Evolutionary conservation across 1,140 invertebrate species (phyloP).

Genomic region (Aplysia californica): DNA sequence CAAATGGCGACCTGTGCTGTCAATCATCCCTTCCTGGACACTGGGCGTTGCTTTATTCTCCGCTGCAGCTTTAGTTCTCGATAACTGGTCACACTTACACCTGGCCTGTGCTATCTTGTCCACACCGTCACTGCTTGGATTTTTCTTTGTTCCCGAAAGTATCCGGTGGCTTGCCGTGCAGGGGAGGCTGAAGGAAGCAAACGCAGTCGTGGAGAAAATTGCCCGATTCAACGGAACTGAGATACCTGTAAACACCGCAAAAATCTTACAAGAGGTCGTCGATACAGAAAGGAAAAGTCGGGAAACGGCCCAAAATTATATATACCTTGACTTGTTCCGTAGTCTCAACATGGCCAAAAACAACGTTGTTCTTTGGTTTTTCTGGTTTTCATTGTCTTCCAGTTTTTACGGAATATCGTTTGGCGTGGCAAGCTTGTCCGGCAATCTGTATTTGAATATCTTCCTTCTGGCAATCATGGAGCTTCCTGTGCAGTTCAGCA

Average conservation of each 20-base stretch:
- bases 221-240: constrained; percentile 40
- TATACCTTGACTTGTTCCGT: no score
- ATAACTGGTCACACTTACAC: constrained; percentile 35
- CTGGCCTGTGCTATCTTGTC: constrained; percentile 26
- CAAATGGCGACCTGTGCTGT: constrained; percentile 4
- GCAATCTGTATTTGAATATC: no score
- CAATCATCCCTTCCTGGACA: constrained; percentile 17
- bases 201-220: constrained; percentile 39
- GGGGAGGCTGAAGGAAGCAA: constrained; percentile 45
- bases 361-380: no score
- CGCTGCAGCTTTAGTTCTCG: constrained; percentile 13
- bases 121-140: not conserved
- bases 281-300: no score
- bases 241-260: constrained; percentile 10
- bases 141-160: constrained; percentile 47
- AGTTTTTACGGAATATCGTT: no score
- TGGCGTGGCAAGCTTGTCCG: no score
- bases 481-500: no score
- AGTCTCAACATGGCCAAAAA: no score
- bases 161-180: constrained; percentile 50
- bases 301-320: no score
- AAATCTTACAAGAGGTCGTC: no score
- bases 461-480: no score
- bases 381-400: no score
- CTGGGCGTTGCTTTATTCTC: constrained; percentile 17